These are phyloP conservation scores for Griposia aprilina DNA, from an alignment of 2,888 invertebrate species.

Conservation along the genomic window DNA sequence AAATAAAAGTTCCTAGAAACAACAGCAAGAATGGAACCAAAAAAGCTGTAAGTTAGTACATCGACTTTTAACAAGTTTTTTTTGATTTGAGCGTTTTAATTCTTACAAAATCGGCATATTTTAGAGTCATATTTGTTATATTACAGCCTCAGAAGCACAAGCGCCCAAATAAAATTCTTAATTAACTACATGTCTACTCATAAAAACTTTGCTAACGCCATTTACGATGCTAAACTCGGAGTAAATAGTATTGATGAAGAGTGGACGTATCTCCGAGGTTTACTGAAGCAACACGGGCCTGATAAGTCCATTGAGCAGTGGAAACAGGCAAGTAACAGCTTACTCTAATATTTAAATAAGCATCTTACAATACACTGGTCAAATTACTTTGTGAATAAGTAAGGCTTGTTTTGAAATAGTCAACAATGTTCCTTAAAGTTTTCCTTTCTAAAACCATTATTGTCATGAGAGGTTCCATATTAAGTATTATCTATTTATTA, in stretches of 20 bases:
- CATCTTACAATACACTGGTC: too few relatives aligned
- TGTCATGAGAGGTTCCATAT: too few relatives aligned
- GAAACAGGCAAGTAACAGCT: slow-evolving; percentile 4
- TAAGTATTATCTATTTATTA: too few relatives aligned
- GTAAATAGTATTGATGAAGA: slow-evolving; percentile 6
- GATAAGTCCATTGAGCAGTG: slow-evolving; percentile 9
- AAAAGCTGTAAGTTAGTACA: not conserved
- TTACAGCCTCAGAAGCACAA: not conserved
- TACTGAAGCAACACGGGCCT: not conserved
- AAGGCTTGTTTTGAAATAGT: not conserved
- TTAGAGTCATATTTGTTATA: not conserved
- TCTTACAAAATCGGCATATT: not conserved
- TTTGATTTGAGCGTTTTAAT: not conserved
- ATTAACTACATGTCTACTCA: slow-evolving; percentile 13
- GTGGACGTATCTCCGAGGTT: slow-evolving; percentile 1
- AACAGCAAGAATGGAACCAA: slow-evolving; percentile 5
- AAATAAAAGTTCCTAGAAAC: not conserved
- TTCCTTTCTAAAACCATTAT: too few relatives aligned
- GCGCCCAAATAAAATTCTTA: slow-evolving; percentile 17
- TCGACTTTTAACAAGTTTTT: not conserved
- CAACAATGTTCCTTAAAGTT: not conserved
- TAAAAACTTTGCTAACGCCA: slow-evolving; percentile 5
- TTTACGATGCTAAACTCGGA: not conserved
- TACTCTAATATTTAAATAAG: not conserved
- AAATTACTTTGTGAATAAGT: not conserved